Conservation (phyloP, 2,888 invertebrate genomes). For the Pelosia muscerda region DNA sequence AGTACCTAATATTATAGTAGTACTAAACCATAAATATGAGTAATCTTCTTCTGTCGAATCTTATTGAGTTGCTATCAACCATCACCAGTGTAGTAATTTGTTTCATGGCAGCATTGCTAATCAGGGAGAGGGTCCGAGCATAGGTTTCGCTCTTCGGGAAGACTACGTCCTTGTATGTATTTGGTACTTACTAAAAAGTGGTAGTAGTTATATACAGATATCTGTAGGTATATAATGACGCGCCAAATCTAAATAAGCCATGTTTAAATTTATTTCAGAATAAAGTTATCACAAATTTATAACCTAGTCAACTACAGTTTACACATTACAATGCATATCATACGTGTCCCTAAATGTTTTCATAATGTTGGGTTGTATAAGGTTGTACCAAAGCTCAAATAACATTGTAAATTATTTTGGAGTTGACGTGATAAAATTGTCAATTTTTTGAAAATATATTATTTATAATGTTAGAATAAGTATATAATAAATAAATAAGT, state of each 20-base stretch:
- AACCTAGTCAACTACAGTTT: conserved; percentile 46
- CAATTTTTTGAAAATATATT: not conserved
- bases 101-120: too few species aligned
- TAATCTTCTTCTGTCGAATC: too few species aligned
- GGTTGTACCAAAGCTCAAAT: conserved; percentile 56
- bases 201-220: not conserved
- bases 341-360: conserved; percentile 30
- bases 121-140: too few species aligned
- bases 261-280: not conserved
- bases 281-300: conserved; percentile 36
- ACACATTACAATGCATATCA: conserved; percentile 21
- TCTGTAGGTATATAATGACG: not conserved
- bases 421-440: conserved; percentile 19
- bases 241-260: not conserved
- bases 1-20: not conserved
- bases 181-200: too few species aligned
- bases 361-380: conserved; percentile 14
- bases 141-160: too few species aligned
- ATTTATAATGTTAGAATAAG: conserved; percentile 1
- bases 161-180: too few species aligned
- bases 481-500: conserved; percentile 1
- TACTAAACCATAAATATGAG: too few species aligned
- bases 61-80: too few species aligned
- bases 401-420: conserved; percentile 41
- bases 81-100: too few species aligned